Evolutionary conservation across 2,113 vertebrate species (phyloP).

Genomic region (Austrofundulus limnaeus): DNA sequence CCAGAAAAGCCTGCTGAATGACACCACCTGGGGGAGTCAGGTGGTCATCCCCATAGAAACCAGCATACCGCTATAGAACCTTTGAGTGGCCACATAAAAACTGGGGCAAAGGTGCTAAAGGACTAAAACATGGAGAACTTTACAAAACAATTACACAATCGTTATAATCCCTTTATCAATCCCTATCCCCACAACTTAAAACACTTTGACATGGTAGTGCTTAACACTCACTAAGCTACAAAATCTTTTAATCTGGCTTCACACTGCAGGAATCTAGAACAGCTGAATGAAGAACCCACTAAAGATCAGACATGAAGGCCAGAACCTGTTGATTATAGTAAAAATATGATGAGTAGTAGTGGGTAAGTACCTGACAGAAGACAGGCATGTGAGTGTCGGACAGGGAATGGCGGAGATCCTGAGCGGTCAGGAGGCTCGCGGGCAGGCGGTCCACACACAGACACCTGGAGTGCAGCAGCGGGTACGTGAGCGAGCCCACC

Average conservation of each 20-base stretch:
- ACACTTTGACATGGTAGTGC: background rate
- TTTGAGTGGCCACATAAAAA: slow-evolving; percentile 56
- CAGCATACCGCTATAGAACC: slow-evolving; percentile 64
- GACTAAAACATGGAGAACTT: slow-evolving; percentile 13
- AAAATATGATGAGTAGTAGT: background rate
- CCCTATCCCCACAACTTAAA: background rate
- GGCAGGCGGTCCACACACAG: slow-evolving; percentile 88
- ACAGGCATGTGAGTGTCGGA: slow-evolving; percentile 73
- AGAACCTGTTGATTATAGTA: background rate
- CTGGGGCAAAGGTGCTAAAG: slow-evolving; percentile 44
- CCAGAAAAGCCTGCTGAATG: slow-evolving; percentile 77
- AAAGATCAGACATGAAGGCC: background rate
- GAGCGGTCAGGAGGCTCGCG: slow-evolving; percentile 76
- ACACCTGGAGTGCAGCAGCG: slow-evolving; percentile 87
- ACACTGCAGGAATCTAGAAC: background rate
- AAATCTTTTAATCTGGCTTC: background rate
- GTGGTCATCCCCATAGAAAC: slow-evolving; percentile 72
- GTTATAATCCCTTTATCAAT: background rate
- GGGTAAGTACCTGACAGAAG: slow-evolving; percentile 87
- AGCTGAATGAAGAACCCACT: background rate
- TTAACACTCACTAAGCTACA: background rate
- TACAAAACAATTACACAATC: no score
- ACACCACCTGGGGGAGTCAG: slow-evolving; percentile 75
- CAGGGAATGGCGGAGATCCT: slow-evolving; percentile 79
- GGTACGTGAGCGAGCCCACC: slow-evolving; percentile 84